Percentiles rank a stretch among this genome's conserved stretches.
These are phyloP conservation scores for Dreissena polymorpha DNA, from an alignment of 1,140 invertebrate genomes.

Conservation along the genomic window DNA sequence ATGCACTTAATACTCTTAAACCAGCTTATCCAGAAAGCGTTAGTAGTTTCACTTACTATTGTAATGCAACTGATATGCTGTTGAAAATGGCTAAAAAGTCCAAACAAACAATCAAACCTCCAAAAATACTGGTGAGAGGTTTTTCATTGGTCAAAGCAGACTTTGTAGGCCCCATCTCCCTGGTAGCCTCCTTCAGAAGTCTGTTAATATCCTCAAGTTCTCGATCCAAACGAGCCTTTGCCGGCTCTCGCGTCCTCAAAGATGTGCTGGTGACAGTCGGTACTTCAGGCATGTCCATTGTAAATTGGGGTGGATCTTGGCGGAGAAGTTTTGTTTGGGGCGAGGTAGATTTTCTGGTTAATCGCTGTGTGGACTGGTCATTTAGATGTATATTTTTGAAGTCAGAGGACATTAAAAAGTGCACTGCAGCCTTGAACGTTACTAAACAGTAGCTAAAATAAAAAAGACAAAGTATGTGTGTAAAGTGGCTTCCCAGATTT, in stretches of 20 bases:
- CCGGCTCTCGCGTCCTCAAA: background rate
- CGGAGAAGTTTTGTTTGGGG: background rate
- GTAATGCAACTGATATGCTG: background rate
- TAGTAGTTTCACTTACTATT: too few relatives aligned
- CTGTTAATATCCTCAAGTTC: slow-evolving; percentile 67
- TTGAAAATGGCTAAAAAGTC: background rate
- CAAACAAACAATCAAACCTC: slow-evolving; percentile 52
- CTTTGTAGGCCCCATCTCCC: slow-evolving; percentile 45
- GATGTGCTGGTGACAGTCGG: background rate
- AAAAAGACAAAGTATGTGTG: background rate
- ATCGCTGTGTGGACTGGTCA: slow-evolving; percentile 2
- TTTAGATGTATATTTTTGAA: slow-evolving; percentile 62
- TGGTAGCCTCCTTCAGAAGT: slow-evolving; percentile 62
- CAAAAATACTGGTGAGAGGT: slow-evolving; percentile 66
- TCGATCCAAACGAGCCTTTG: slow-evolving; percentile 59
- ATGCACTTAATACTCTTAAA: too few relatives aligned
- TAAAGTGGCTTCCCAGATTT: background rate
- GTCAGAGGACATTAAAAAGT: slow-evolving; percentile 70
- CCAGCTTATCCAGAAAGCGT: too few relatives aligned
- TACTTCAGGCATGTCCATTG: background rate
- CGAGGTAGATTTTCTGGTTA: background rate
- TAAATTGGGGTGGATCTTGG: background rate
- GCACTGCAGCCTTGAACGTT: slow-evolving; percentile 74
- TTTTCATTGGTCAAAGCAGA: slow-evolving; percentile 23
- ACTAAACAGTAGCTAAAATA: slow-evolving; percentile 74